Conservation (phyloP, 2,888 invertebrate genomes). For the Cryptus armator region DNA sequence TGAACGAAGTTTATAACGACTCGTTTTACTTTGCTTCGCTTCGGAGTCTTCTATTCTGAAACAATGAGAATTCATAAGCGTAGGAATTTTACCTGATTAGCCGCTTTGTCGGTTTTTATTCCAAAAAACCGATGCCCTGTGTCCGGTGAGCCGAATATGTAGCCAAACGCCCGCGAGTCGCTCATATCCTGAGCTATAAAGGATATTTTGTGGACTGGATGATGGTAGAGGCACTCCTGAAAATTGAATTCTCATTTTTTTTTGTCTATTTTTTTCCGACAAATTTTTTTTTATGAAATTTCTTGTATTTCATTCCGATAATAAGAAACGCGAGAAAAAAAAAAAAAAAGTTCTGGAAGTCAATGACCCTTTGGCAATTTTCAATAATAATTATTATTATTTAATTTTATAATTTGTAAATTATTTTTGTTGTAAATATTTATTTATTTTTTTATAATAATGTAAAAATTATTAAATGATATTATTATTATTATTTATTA, state of each 20-base stretch:
- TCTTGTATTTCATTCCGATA: too few species aligned
- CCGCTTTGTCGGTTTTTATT: slow-evolving; percentile 99
- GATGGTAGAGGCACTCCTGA: slow-evolving; percentile 97
- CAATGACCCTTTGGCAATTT: too few species aligned
- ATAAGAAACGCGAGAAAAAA: too few species aligned
- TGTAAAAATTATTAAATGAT: too few species aligned
- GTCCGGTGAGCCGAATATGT: slow-evolving; percentile 98
- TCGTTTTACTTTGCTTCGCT: slow-evolving; percentile 65
- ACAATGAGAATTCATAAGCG: slow-evolving; percentile 55
- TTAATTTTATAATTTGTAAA: too few species aligned
- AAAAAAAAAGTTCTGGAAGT: too few species aligned
- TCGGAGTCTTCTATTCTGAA: slow-evolving; percentile 73
- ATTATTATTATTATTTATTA: too few species aligned
- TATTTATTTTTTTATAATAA: too few species aligned
- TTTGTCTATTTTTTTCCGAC: too few species aligned
- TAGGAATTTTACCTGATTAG: slow-evolving; percentile 91
- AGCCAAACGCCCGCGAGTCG: slow-evolving; percentile 98
- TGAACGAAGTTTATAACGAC: not conserved
- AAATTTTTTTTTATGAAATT: too few species aligned
- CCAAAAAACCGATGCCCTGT: slow-evolving; percentile 99
- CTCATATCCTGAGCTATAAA: slow-evolving; percentile 99
- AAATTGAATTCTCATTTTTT: slow-evolving; percentile 70
- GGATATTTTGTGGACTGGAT: slow-evolving; percentile 99
- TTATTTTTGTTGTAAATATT: too few species aligned
- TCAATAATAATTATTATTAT: too few species aligned